Conservation (phyloP, 2,113 vertebrate species). For the Centropus unirufus region DNA sequence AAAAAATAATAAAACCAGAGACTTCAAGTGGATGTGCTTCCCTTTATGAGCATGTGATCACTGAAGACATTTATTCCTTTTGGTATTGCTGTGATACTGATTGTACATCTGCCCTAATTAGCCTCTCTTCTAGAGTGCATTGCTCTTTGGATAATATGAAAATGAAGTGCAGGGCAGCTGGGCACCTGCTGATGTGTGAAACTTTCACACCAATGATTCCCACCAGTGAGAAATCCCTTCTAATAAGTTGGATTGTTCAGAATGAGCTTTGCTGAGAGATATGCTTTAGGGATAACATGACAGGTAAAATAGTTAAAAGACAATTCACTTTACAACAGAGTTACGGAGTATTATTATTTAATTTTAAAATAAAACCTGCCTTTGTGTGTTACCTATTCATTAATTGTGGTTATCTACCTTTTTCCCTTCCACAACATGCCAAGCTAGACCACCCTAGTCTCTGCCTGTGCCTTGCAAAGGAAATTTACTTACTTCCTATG, state of each 20-base stretch:
- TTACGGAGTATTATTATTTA: background rate
- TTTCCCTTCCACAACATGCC: background rate
- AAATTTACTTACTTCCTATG: background rate
- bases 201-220: background rate
- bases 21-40: background rate
- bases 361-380: background rate
- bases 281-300: background rate
- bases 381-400: background rate
- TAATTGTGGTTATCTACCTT: background rate
- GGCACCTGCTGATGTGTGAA: background rate
- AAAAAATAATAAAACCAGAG: background rate
- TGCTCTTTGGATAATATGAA: background rate
- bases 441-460: background rate
- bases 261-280: background rate
- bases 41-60: background rate
- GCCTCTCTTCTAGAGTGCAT: background rate
- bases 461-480: background rate
- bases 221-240: background rate
- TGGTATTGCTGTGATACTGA: background rate
- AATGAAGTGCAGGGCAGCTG: background rate
- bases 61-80: background rate
- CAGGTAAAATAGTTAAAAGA: background rate
- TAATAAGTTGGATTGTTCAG: background rate
- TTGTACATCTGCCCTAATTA: background rate
- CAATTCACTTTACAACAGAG: background rate